Evolutionary conservation across 2,888 invertebrate species (phyloP), one percentile per base, ranked within the genome.

Genomic region (Helicoverpa assulta): DNA sequence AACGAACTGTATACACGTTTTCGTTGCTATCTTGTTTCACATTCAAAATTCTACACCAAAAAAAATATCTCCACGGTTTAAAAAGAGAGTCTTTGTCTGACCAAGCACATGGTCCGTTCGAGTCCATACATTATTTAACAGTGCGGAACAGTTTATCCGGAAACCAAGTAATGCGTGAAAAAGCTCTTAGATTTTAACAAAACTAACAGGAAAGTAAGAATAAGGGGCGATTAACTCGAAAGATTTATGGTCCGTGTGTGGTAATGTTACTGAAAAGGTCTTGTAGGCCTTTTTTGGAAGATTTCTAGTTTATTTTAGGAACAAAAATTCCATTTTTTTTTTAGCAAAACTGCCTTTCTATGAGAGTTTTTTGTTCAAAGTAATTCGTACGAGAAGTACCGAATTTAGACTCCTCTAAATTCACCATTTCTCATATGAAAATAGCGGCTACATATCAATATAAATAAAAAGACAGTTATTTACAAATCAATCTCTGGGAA

Each of bases 101-200:
- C n/a, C 26, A 33, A 54, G 1, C 5, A 66, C 40, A 14, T 18
- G 2, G 12, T 19, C 12, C 16, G 29, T 54, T 33, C 8, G 4
- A 18, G 18, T n/a, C 29, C 14, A 12, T 5, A 54, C 60, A 54
- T 40, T 70, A 51, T 47, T 63, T 19, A 59, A 54, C 18, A 50
- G 29, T 18, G 37, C 29, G 40, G 26, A 50, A 19, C 16, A 12
- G 2, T 54, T 70, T 68, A 29, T 2, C 40, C 37, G 5, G 50
- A 50, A 55, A 51, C 19, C 19, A 6, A 54, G 61, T 55, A 51
- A 61, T 50, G 40, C 58, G 33, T 70, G 71, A 61, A 70, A 68
- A 70, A 70, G 53, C 70, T 59, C 62, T 70, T 71, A 51, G 40
- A 55, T 61, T 70, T 70, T 70, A 70, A 40, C 50, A 26, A 61